Base-by-base conservation (phyloP, 2,888 invertebrate species). In the Cephus pygmeus region DNA sequence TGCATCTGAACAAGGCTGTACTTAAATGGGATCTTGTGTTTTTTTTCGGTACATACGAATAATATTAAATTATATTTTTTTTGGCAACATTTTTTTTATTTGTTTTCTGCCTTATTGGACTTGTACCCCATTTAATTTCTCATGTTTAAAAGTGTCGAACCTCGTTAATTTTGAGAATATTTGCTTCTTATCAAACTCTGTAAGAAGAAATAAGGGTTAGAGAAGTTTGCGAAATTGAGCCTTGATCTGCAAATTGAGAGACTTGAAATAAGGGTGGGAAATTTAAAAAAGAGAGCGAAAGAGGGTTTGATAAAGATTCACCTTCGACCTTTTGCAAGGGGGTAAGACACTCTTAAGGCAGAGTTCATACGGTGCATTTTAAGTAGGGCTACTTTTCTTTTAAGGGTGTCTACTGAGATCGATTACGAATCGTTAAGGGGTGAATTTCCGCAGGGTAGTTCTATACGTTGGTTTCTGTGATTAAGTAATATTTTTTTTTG, bases 181-280 rank as follows among this genome's bases (percentile, higher is more conserved):
- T 56, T 23, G 1, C 6, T 56, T 9, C 1, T 56, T 23, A 23
- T 23, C 0, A 23, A 56, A 56, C 23, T 56, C 23, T 6, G 15
- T 56, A 56, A 23, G 56, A 56, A 56, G 35, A 15, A 35, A 4
- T n/a, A 34, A 34, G 74, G 30, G 30, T 71, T 71, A 11, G 15
- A 30, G 23, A 23, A 23, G 11, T 23, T 11, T 12, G 71, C 15
- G 31, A 71, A 71, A 9, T 23, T 71, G 33, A 73, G 34, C 73
- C 68, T n/a, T 23, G 73, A 73, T 34, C 15, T 68, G 73, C 73
- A 74, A 79, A 73, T 76, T 30, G 23, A 71, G 69, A 35, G 12
- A 73, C 69, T 40, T 23, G 71, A 36, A 35, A 23, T 11, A 56
- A 34, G 69, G 69, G 69, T n/a, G 56, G 34, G 76, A 31, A 30